A percentile compares a stretch with the other conserved stretches of the same genome.
phyloP scores from a whole-genome alignment of 2,113 vertebrate species.

The Gorsachius goisagi region DNA sequence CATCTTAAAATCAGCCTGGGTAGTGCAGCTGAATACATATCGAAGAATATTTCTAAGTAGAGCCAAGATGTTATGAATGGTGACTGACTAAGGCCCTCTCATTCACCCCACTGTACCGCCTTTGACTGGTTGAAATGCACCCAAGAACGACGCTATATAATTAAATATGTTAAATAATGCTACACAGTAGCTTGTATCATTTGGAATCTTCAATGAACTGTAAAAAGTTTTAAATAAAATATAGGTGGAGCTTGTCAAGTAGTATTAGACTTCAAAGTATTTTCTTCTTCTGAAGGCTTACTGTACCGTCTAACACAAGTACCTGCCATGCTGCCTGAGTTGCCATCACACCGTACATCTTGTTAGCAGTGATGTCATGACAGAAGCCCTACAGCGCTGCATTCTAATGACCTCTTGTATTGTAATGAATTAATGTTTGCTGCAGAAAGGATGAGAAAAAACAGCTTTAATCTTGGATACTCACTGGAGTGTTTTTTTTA shows the following conservation, averaged over 20 bases:
- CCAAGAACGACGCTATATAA: not conserved
- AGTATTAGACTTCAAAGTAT: conserved; percentile 8
- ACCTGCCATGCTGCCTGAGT: not conserved
- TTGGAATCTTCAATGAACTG: conserved; percentile 9
- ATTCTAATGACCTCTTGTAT: not conserved
- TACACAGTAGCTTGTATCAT: not conserved
- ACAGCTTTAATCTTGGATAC: not conserved
- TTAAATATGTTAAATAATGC: conserved; percentile 41
- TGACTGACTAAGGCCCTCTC: not conserved
- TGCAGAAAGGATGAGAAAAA: not conserved
- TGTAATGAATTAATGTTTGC: not conserved
- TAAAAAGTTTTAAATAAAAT: conserved; percentile 30
- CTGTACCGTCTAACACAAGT: not conserved
- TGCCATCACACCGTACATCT: not conserved
- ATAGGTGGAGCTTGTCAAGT: conserved; percentile 17
- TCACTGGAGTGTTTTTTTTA: not conserved
- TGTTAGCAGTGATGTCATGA: conserved; percentile 9
- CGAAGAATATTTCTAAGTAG: not conserved
- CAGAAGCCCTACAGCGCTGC: not conserved
- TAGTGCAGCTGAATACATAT: not conserved
- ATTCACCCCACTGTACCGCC: not conserved
- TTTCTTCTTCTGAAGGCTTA: conserved; percentile 1
- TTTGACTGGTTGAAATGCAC: not conserved
- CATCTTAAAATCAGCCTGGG: not conserved
- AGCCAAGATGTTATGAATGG: not conserved